Evolutionary conservation across 2,888 invertebrate species (phyloP), one percentile per base, ranked within the genome.

Genomic region (Desoria tigrina): DNA sequence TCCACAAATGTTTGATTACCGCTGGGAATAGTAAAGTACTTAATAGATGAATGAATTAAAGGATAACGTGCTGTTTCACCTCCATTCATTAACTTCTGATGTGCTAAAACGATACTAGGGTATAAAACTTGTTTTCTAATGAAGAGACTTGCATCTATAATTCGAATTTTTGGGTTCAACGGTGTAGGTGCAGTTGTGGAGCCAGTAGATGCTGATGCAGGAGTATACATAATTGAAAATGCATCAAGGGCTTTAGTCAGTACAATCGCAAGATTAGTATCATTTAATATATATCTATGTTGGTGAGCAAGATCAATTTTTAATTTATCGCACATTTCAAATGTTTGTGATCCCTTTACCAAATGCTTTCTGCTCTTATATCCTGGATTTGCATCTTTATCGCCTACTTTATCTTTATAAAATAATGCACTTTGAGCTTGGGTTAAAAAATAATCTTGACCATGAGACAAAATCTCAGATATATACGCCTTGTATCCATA

Each of bases 1-100:
- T 78, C 65, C 0, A 75, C 67, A 61, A 77, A 75, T 14, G 71
- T 71, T 32, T 73, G 73, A 18, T 75, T 71, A 9, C 72, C 73
- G 14, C 26, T 24, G 0, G 72, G 69, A 21, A 78, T 67, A 1
- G 74, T 73, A 45, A 73, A 74, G 2, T 61, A 65, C 64, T 72
- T 71, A 2, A 74, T 56, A n/a, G 73, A 63, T 9, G 66, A 68
- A 14, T 67, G 27, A 14, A 55, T 65, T 6, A 70, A 49, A 1
- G 74, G 74, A 61, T 77, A 77, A 66, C 68, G 68, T 1, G 73
- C 75, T 4, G 53, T 57, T 14, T 67, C 24, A 1, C 69, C 63
- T 4, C 59, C 59, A 39, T 65, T 66, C n/a, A 76, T 50, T 1
- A 74, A 59, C 37, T 67, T 68, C 7, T 68, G 70, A 68, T 76